Evolutionary conservation across 2,797 vertebrate genomes (phyloP), one percentile per base, ranked within the genome.

Genomic region (Sebastes minor): DNA sequence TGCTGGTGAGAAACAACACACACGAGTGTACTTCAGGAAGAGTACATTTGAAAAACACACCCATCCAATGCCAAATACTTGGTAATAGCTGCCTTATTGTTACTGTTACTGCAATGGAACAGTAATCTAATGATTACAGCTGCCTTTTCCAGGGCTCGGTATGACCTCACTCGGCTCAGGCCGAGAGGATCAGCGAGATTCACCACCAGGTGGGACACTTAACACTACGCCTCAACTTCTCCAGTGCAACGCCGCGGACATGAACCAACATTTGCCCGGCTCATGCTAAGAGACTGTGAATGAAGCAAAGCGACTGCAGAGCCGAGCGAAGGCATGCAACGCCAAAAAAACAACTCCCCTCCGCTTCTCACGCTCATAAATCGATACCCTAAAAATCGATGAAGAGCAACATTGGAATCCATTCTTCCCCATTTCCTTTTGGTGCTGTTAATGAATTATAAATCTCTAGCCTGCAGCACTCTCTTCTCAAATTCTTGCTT

Each of bases 171-270:
- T 59, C 59, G 57, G 28, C 27, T 57, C n/a, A 1, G 56, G 42
- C 73, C 30, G 30, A 42, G 76, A 72, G 55, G 61, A 71, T 71
- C 74, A 56, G 74, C 4, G 8, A 74, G 67, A 32, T 88, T 87
- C 81, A 72, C 87, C 71, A 83, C 77, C 74, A 91, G 89, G 86
- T 86, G 91, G 88, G 86, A 91, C 82, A 83, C 81, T 82, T 90
- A 18, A 78, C 89, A 88, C 88, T 32, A 8, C 64, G 57, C 71
- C 80, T 90, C 85, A 56, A 80, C 38, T 72, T 88, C 77, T 85
- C 83, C 67, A 67, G 46, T 52, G 78, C 55, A 65, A 76, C 30
- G 33, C n/a, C 35, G 20, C 4, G 10, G 80, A 80, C 76, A 67
- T 77, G 74, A 88, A 76, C 87, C 87, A 90, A 70, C 74, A 66